These are phyloP conservation scores for Xestia sexstrigata DNA, from an alignment of 2,888 invertebrate species.

Conservation along the genomic window DNA sequence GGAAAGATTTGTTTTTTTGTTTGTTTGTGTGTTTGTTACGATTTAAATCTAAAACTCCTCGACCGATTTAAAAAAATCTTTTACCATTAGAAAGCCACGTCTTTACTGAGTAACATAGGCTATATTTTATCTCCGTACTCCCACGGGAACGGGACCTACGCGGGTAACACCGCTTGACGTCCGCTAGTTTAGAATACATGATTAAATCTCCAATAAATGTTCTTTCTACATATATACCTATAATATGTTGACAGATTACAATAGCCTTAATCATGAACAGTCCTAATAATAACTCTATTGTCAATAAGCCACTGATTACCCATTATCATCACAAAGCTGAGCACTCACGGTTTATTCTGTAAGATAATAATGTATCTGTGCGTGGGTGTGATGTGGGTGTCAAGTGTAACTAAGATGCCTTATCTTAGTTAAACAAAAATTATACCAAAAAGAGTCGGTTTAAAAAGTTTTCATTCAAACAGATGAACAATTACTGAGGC, in stretches of 20 bases:
- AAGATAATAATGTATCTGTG: neutral
- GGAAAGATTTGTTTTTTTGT: too few species aligned
- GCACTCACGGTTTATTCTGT: neutral
- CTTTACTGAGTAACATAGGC: too few species aligned
- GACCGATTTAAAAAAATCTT: too few species aligned
- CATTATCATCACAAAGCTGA: conserved; percentile 20
- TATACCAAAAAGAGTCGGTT: neutral
- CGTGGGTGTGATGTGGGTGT: conserved; percentile 19
- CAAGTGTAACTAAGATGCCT: neutral
- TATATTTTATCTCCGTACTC: too few species aligned
- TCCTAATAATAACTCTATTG: conserved; percentile 16
- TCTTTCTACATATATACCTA: neutral
- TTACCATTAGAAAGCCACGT: too few species aligned
- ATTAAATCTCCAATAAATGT: neutral
- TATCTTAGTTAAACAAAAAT: neutral
- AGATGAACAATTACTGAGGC: neutral
- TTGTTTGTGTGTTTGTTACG: too few species aligned
- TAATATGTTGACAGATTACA: neutral
- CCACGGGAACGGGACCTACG: too few species aligned
- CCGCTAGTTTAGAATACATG: neutral
- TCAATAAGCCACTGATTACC: neutral
- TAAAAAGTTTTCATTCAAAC: neutral
- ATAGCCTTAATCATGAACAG: neutral
- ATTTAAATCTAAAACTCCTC: too few species aligned
- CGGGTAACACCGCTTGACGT: too few species aligned